A percentile compares a stretch with the other conserved stretches of the same genome.
These are phyloP conservation scores for Apamea anceps DNA, from an alignment of 2,888 invertebrate species.

Conservation along the genomic window DNA sequence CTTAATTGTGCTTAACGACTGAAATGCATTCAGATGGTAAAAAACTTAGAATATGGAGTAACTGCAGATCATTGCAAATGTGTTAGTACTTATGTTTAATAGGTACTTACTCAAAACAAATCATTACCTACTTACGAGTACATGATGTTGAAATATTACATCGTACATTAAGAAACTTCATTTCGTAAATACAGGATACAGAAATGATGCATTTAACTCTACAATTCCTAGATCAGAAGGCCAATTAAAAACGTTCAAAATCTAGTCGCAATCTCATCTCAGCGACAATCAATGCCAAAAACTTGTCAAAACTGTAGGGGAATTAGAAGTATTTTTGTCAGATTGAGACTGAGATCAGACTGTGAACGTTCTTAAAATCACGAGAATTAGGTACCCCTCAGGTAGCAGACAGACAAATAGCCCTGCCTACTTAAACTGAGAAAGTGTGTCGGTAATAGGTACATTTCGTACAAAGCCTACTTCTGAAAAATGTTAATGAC, in stretches of 20 bases:
- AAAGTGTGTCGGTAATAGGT: neutral
- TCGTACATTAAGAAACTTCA: neutral
- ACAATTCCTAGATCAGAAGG: neutral
- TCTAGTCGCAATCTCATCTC: neutral
- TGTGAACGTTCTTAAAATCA: no score
- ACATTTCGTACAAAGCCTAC: constrained; percentile 2
- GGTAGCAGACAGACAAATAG: neutral
- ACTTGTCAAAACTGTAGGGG: no score
- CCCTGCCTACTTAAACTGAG: neutral
- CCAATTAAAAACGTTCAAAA: neutral
- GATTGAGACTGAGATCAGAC: no score
- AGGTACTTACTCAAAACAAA: neutral
- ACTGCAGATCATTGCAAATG: constrained; percentile 8
- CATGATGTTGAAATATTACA: constrained; percentile 3
- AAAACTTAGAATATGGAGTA: constrained; percentile 21
- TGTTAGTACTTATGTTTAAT: neutral
- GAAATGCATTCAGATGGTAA: constrained; percentile 16
- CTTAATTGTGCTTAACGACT: neutral
- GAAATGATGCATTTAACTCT: neutral
- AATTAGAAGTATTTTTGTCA: no score
- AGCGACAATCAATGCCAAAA: no score
- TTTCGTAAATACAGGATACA: neutral
- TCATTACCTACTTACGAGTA: neutral
- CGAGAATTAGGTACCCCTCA: neutral
- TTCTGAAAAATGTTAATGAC: constrained; percentile 38